phyloP scores from a whole-genome alignment of 2,797 vertebrate genomes.

The Cossypha caffra region DNA sequence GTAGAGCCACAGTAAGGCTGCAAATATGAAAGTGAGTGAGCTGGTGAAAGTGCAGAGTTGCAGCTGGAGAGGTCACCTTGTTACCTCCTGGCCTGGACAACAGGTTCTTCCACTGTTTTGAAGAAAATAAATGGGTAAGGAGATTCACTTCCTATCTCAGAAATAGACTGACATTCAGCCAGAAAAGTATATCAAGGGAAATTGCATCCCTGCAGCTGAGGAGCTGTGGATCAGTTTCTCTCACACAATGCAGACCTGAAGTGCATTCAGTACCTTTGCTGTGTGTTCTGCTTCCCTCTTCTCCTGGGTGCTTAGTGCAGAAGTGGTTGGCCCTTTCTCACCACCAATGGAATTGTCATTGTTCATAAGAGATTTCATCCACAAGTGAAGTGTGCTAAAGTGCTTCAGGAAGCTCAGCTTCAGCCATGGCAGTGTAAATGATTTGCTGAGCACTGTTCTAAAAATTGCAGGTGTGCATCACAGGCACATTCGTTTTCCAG shows the following conservation, averaged over 20 bases:
- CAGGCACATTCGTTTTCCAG: not conserved
- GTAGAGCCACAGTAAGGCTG: not conserved
- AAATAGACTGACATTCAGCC: not conserved
- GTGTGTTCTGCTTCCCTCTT: not conserved
- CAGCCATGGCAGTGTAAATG: not conserved
- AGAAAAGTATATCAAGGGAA: not conserved
- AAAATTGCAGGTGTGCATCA: not conserved
- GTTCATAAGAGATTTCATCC: not conserved
- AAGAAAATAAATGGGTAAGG: not conserved
- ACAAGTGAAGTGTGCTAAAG: not conserved
- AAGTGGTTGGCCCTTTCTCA: not conserved
- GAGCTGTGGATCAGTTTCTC: not conserved
- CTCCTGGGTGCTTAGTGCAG: not conserved
- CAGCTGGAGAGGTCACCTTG: not conserved
- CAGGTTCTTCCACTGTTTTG: not conserved
- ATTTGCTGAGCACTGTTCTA: not conserved
- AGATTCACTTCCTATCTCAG: not conserved
- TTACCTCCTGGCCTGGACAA: not conserved
- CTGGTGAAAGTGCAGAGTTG: not conserved
- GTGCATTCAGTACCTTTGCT: not conserved
- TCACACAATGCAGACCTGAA: not conserved
- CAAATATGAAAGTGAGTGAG: rapidly evolving
- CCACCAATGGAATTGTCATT: not conserved
- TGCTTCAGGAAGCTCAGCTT: not conserved
- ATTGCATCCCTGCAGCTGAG: not conserved